These are phyloP conservation scores for Branchinecta lindahli DNA, from an alignment of 1,140 invertebrate genomes.

Conservation along the genomic window DNA sequence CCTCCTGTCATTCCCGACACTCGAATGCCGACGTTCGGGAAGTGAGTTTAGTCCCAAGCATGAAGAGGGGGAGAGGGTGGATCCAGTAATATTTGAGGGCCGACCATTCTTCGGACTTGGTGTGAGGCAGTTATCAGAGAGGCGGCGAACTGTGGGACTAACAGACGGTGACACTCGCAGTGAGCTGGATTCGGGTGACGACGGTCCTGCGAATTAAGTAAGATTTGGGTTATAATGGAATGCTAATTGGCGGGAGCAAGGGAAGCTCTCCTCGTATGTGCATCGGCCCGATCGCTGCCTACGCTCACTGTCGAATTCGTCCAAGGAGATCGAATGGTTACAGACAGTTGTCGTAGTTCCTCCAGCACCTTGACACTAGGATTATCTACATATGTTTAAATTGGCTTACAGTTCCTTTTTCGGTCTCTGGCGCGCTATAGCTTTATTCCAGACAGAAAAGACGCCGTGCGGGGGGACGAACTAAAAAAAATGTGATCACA, in stretches of 20 bases:
- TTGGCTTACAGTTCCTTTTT: not conserved
- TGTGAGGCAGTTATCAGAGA: slow-evolving; percentile 81
- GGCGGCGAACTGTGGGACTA: slow-evolving; percentile 44
- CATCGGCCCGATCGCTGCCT: too few relatives aligned
- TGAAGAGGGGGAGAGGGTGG: slow-evolving; percentile 64
- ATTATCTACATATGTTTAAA: slow-evolving; percentile 7
- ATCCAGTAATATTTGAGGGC: slow-evolving; percentile 69
- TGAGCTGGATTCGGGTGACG: slow-evolving; percentile 69
- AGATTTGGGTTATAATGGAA: slow-evolving; percentile 53
- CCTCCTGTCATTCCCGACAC: slow-evolving; percentile 68
- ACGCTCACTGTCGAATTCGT: not conserved
- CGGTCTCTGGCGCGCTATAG: too few relatives aligned
- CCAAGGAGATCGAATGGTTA: slow-evolving; percentile 4
- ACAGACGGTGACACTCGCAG: slow-evolving; percentile 64
- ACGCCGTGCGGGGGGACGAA: too few relatives aligned
- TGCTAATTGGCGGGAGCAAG: slow-evolving; percentile 32
- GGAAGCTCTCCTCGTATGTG: slow-evolving; percentile 11
- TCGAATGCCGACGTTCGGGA: slow-evolving; percentile 69
- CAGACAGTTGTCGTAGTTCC: slow-evolving; percentile 18
- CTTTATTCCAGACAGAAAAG: too few relatives aligned
- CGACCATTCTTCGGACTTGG: slow-evolving; percentile 13
- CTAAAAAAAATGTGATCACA: too few relatives aligned
- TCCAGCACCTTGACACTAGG: slow-evolving; percentile 6
- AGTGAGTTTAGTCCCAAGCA: slow-evolving; percentile 46
- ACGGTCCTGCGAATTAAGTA: slow-evolving; percentile 45